Evolutionary conservation across 2,797 vertebrate species (phyloP), one percentile per base, ranked within the genome.

Genomic region (Gephyroberyx darwinii): DNA sequence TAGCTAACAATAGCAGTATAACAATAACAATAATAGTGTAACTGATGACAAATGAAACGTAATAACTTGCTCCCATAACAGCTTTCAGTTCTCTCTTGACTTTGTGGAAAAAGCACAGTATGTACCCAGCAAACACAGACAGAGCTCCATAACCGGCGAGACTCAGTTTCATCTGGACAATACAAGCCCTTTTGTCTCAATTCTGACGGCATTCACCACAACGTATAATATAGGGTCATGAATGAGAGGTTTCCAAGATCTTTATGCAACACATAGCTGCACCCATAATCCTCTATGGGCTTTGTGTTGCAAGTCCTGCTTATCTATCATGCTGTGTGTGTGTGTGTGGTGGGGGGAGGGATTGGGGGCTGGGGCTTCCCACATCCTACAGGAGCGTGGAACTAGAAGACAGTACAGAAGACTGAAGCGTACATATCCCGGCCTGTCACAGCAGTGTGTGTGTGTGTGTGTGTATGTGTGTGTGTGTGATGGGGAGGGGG

Each of bases 381-480:
- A 65, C 55, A 54, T 69, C 5, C 54, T 57, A 17, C 26, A 26
- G 45, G 57, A 45, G 4, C 14, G 47, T 14, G 51, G 30, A 75
- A 75, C 2, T 33, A 30, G 16, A 30, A 6, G 41, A 71, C 57
- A 30, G 10, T 16, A 31, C 6, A 47, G 62, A 68, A 64, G 10
- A 59, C 41, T 39, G 10, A 48, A 19, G 30, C 58, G 66, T 68
- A 52, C 59, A 52, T 61, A 54, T 26, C 69, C n/a, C 16, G 8
- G 2, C 59, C 69, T 68, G 68, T 71, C 77, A 77, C 56, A 72
- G 77, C 59, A 74, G 64, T 17, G 66, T 57, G 30, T 35, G 13
- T 6, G 30, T 71, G 68, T 68, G 69, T 69, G 16, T 45, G 26
- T 55, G 30, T 37, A 16, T 57, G 53, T n/a, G 53, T 64, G 69